Base-by-base conservation (phyloP, 2,113 vertebrate genomes). In the Cephalopholis sonnerati region DNA sequence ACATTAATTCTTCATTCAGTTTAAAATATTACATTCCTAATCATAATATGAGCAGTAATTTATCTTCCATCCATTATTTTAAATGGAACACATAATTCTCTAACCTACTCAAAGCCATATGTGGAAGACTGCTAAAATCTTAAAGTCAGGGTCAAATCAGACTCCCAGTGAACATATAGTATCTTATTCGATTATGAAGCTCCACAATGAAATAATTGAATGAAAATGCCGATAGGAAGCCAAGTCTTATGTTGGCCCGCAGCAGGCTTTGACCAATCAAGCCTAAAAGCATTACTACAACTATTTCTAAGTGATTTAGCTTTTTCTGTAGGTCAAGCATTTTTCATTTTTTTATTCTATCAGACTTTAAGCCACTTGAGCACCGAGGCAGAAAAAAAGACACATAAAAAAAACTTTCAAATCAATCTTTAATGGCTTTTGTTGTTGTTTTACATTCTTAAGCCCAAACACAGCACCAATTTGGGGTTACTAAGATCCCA, bases 221-320 rank as follows among this genome's bases (percentile, higher is more conserved):
- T 91, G 58, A 82, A 88, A 89, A 90, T 86, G 76, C 82, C 78
- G 81, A 89, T 74, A 64, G 53, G 79, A 87, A 86, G 86, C 81
- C 70, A 74, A 83, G 79, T 79, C 64, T 27, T 24, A 29, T 70
- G 58, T 44, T 68, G 77, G 68, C 67, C 25, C 7, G 16, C 41
- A 58, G 59, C 74, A 77, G 70, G 36, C 79, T 76, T 83, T 70
- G 51, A 81, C 82, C 86, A 89, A 92, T 93, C 85, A 92, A 66
- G 83, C 76, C 85, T 92, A 91, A 93, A 94, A 92, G 89, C 87
- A 87, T 92, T 82, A 82, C 44, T 64, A 53, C 36, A 83, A 84
- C 74, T 84, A 65, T 77, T 84, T 75, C 53, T 69, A 51, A 82
- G 59, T 71, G 71, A 85, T 81, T 76, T 81, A 18, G 27, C 27